phyloP scores from a whole-genome alignment of 2,113 vertebrate species.

The Malurus alboscapulatus region DNA sequence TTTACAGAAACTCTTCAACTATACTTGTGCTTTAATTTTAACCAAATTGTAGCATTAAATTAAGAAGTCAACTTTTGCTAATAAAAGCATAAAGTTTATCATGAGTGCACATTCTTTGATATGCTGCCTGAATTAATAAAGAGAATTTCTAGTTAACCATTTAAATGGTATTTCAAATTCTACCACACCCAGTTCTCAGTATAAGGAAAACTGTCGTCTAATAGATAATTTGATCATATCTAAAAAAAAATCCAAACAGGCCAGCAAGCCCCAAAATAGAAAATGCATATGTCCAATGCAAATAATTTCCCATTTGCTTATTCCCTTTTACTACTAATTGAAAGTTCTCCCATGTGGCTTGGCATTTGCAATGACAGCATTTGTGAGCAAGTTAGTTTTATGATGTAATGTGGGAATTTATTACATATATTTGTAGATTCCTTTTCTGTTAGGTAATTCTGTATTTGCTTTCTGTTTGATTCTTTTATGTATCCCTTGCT shows the following conservation, averaged over 20 bases:
- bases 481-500: background rate
- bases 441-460: conserved; percentile 8
- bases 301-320: background rate
- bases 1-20: background rate
- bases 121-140: background rate
- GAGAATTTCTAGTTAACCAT: background rate
- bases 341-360: background rate
- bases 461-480: conserved; percentile 36
- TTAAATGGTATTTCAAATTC: background rate
- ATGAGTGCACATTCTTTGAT: background rate
- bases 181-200: background rate
- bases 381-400: conserved; percentile 41
- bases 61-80: background rate
- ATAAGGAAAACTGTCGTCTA: background rate
- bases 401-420: conserved; percentile 49
- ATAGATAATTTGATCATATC: background rate
- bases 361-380: conserved; percentile 15
- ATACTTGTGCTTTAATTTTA: background rate
- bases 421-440: conserved; percentile 33
- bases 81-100: background rate
- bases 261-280: background rate
- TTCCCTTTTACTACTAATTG: background rate
- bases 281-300: background rate
- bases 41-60: background rate
- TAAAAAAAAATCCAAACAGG: background rate